Base-by-base conservation (phyloP, 2,113 vertebrate species). In the Galemys pyrenaicus region DNA sequence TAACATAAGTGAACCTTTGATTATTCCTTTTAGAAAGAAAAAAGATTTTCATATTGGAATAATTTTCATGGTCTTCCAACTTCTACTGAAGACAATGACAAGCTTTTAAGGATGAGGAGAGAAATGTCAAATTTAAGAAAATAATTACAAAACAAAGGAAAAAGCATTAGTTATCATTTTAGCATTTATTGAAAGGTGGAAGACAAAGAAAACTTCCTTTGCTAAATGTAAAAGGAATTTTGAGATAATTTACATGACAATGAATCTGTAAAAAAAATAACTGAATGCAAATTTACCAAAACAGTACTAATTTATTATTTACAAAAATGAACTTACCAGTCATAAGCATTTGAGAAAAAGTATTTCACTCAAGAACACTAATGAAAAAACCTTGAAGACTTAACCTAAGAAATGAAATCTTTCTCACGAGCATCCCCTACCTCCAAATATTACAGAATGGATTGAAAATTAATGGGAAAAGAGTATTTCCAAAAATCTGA, bases 171-270 rank as follows among this genome's bases (percentile, higher is more conserved):
- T 96, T 93, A 94, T 87, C 91, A 96, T 94, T 94, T 94, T 92
- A 89, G 80, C 86, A 93, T 96, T 97, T 97, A 97, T 97, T 97
- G 62, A 95, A 97, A 97, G 74, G 65, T 95, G 91, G 74, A 95
- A 97, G 96, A 96, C 91, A 90, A 95, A 85, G 62, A 94, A 96
- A 94, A 95, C 87, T 87, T 28, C 92, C 87, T 94, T 83, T 82
- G 70, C 91, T 90, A 94, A 96, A 82, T 74, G 80, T 64, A 93
- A 94, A 94, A 96, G 81, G 39, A 91, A 89, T 82, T 73, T 82
- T 93, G 12, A 96, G 37, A 54, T 89, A 91, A 15, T 46, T 92
- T 95, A 96, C 87, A 96, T 84, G 75, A 95, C 80, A 94, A 86
- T 92, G 60, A 96, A 89, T 54, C 68, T 85, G 51, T 67, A 65